These are phyloP conservation scores for Polydrusus tereticollis DNA, from an alignment of 2,888 invertebrate genomes.

Conservation along the genomic window DNA sequence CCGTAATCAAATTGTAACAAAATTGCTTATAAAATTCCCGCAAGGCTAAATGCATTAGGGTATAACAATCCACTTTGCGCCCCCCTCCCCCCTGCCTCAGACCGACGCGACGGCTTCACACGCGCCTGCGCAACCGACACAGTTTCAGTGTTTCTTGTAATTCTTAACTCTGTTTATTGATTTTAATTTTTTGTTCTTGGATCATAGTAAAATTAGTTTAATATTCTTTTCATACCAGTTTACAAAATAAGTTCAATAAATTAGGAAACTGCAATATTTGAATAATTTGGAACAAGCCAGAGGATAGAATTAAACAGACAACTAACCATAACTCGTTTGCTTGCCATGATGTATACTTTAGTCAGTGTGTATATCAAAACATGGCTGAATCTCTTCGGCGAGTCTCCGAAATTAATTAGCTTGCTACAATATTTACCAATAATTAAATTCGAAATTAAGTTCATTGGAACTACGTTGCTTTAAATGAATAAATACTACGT, in stretches of 20 bases:
- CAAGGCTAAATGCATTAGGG: too few relatives aligned
- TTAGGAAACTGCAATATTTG: conserved; percentile 8
- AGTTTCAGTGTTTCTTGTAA: too few relatives aligned
- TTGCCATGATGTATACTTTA: conserved; percentile 38
- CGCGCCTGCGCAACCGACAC: too few relatives aligned
- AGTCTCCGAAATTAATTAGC: conserved; percentile 46
- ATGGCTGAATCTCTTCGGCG: conserved; percentile 42
- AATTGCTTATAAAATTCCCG: too few relatives aligned
- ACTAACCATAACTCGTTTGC: conserved; percentile 17
- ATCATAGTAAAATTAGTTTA: too few relatives aligned
- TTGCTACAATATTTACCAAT: conserved; percentile 48
- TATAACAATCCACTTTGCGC: too few relatives aligned
- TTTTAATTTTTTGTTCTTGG: too few relatives aligned
- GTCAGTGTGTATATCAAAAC: conserved; percentile 44
- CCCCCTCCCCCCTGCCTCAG: too few relatives aligned
- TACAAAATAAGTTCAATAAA: not conserved
- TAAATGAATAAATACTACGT: conserved; percentile 44
- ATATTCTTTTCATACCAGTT: too few relatives aligned
- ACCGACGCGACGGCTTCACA: too few relatives aligned
- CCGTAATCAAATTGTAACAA: too few relatives aligned
- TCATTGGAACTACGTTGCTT: conserved; percentile 34
- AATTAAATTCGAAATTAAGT: conserved; percentile 48
- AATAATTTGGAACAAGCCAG: conserved; percentile 30
- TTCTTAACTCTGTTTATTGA: too few relatives aligned
- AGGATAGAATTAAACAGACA: conserved; percentile 41